Base-by-base conservation (phyloP, 1,140 invertebrate genomes). In the Neomicropteryx cornuta region DNA sequence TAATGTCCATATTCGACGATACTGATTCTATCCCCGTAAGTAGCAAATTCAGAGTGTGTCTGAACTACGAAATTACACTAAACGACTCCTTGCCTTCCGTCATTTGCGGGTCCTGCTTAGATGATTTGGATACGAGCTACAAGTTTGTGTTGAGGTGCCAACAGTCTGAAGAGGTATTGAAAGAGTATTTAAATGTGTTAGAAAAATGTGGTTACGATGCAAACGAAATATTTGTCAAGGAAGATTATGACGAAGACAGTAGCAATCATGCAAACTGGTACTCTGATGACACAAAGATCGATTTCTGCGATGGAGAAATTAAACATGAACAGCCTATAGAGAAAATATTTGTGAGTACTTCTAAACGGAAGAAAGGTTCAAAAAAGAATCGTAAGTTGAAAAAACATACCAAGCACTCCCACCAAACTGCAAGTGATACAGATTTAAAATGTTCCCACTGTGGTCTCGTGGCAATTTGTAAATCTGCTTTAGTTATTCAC, bases 351-450 rank as follows among this genome's bases (percentile, higher is more conserved):
- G 39, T 2, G 72, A 69, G 38, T 58, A 70, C 13, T 79, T 76
- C 49, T 65, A 71, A 31, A 65, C 38, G 53, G 70, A 18, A 66
- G 84, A 48, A 71, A 70, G 0, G 85, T 63, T 55, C 33, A 43
- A 38, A 42, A 17, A 23, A 23, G 27, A 11, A 37, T 27, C 16
- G 41, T 20, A 19, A 44, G 21, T n/a, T n/a, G n/a, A n/a, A n/a
- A n/a, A n/a, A n/a, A n/a, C n/a, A n/a, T n/a, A n/a, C n/a, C n/a
- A n/a, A n/a, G n/a, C n/a, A n/a, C n/a, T n/a, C n/a, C n/a, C n/a
- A n/a, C n/a, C n/a, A n/a, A n/a, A n/a, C n/a, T n/a, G n/a, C n/a
- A n/a, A n/a, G n/a, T n/a, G n/a, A n/a, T n/a, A n/a, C n/a, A n/a
- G n/a, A n/a, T 36, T 32, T 33, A 35, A 13, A 19, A 33, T 47